phyloP scores from a whole-genome alignment of 2,113 vertebrate species.

The Esox niger region DNA sequence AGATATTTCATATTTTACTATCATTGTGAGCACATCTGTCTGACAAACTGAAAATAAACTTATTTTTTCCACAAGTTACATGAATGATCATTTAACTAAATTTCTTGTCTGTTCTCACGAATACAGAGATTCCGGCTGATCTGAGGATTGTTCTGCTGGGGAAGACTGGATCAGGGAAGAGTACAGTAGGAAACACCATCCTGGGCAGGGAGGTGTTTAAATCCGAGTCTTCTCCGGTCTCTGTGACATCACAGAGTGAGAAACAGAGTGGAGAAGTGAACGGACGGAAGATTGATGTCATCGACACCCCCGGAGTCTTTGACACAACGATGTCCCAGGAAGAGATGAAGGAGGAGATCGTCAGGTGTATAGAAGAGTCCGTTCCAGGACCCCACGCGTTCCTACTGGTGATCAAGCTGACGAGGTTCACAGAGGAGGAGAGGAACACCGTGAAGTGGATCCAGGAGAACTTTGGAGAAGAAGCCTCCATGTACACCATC shows the following conservation, averaged over 20 bases:
- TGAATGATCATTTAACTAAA: background rate
- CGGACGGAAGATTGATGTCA: constrained; percentile 30
- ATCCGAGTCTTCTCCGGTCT: background rate
- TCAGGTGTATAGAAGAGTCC: constrained; percentile 61
- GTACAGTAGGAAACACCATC: constrained; percentile 25
- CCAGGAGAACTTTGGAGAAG: constrained; percentile 27
- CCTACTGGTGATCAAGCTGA: constrained; percentile 66
- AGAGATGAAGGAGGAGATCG: constrained; percentile 56
- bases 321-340: constrained; percentile 50
- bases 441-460: constrained; percentile 63
- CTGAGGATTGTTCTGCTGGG: constrained; percentile 5
- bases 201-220: background rate
- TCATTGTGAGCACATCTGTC: too few relatives aligned
- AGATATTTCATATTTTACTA: too few relatives aligned
- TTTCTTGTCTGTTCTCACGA: background rate
- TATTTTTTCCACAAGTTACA: too few relatives aligned
- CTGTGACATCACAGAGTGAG: background rate
- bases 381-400: too few relatives aligned
- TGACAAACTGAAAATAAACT: too few relatives aligned
- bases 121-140: background rate
- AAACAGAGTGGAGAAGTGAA: background rate
- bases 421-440: constrained; percentile 66
- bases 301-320: too few relatives aligned
- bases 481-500: constrained; percentile 18
- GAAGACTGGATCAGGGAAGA: constrained; percentile 16